Conservation (phyloP, 1,140 invertebrate genomes). For the Megathymus violae region DNA sequence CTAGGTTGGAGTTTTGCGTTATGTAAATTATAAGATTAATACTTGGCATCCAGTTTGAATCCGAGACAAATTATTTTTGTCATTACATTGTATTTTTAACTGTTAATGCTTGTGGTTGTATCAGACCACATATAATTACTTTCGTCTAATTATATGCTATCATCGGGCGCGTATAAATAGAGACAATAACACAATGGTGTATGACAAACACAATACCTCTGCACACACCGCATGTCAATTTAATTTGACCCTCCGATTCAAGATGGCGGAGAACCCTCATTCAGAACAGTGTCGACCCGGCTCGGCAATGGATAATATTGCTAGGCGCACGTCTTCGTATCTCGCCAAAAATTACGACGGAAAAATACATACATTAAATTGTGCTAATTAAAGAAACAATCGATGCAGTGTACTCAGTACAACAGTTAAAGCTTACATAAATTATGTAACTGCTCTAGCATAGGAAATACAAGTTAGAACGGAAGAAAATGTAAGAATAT, state of each 20-base stretch:
- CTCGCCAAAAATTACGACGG: neutral
- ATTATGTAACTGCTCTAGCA: too few relatives aligned
- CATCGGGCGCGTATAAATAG: conserved; percentile 74
- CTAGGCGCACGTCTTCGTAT: conserved; percentile 5
- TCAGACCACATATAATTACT: conserved; percentile 50
- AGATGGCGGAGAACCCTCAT: conserved; percentile 69
- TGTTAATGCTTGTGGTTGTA: neutral
- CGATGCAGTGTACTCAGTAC: too few relatives aligned
- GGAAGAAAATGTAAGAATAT: too few relatives aligned
- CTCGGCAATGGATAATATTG: conserved; percentile 9
- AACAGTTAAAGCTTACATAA: too few relatives aligned
- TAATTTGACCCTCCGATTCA: conserved; percentile 76
- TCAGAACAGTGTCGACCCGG: conserved; percentile 18
- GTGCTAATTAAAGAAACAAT: too few relatives aligned
- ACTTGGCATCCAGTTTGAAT: too few relatives aligned
- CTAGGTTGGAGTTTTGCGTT: too few relatives aligned
- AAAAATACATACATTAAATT: neutral
- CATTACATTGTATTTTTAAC: neutral
- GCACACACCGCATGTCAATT: conserved; percentile 78
- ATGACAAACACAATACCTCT: conserved; percentile 69
- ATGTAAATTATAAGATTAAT: too few relatives aligned
- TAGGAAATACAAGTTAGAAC: too few relatives aligned
- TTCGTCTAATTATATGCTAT: conserved; percentile 65
- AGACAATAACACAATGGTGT: conserved; percentile 74
- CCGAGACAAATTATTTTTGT: too few relatives aligned